Evolutionary conservation across 2,888 invertebrate species (phyloP).

Genomic region (Bellardia pandia): DNA sequence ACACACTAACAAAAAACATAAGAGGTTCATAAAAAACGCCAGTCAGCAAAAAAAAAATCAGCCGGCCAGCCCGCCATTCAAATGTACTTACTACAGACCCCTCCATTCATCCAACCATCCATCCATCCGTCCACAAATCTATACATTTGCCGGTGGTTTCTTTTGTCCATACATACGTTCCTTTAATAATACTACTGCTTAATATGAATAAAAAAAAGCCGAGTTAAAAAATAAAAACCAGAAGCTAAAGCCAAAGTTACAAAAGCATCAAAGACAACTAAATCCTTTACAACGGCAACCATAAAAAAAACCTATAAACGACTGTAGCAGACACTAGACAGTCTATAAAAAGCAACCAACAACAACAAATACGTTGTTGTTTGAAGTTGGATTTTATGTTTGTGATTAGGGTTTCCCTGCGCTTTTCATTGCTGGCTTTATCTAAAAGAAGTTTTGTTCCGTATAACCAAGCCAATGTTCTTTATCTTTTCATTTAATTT

Average conservation of each 20-base stretch:
- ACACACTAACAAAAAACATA: slow-evolving; percentile 31
- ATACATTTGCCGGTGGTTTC: slow-evolving; percentile 48
- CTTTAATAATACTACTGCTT: slow-evolving; percentile 28
- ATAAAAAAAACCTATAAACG: slow-evolving; percentile 52
- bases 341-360: slow-evolving; percentile 60
- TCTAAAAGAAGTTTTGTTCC: too few relatives aligned
- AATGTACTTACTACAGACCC: not conserved
- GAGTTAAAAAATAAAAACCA: slow-evolving; percentile 63
- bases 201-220: slow-evolving; percentile 9
- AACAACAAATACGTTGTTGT: slow-evolving; percentile 35
- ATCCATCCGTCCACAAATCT: slow-evolving; percentile 44
- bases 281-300: slow-evolving; percentile 64
- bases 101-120: slow-evolving; percentile 50
- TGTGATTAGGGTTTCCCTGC: slow-evolving; percentile 12
- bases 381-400: slow-evolving; percentile 38
- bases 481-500: too few relatives aligned
- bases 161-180: slow-evolving; percentile 38
- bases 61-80: slow-evolving; percentile 8
- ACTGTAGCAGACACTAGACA: slow-evolving; percentile 63
- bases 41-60: slow-evolving; percentile 12
- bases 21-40: slow-evolving; percentile 63
- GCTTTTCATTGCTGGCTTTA: not conserved
- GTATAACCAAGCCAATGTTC: too few relatives aligned
- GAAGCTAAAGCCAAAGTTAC: slow-evolving; percentile 67
- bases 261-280: slow-evolving; percentile 64